These are phyloP conservation scores for Canis aureus DNA, from an alignment of 2,113 vertebrate genomes.

Conservation along the genomic window DNA sequence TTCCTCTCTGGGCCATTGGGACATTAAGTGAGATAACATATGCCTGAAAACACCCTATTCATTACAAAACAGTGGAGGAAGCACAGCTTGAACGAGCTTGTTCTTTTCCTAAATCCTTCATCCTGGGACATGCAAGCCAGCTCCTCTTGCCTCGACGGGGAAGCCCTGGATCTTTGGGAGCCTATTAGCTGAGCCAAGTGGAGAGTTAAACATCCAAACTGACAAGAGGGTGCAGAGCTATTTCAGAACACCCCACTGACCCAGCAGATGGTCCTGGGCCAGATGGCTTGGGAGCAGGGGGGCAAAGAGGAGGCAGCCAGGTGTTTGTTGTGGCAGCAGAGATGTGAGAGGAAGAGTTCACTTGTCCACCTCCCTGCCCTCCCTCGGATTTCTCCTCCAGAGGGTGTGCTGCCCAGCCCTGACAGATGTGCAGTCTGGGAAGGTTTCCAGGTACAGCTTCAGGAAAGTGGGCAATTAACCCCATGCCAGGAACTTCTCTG, in stretches of 20 bases:
- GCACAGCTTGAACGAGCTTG: neutral
- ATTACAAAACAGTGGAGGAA: neutral
- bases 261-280: conserved; percentile 67
- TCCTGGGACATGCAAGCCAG: neutral
- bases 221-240: neutral
- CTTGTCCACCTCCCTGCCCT: neutral
- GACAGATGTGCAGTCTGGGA: conserved; percentile 79
- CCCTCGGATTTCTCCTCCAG: neutral
- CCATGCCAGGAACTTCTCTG: neutral
- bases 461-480: conserved; percentile 65
- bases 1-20: neutral
- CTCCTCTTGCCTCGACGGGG: neutral
- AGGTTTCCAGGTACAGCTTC: conserved; percentile 35
- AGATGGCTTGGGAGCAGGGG: conserved; percentile 45
- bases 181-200: neutral
- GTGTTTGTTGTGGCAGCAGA: neutral
- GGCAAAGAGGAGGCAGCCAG: neutral
- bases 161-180: conserved; percentile 35
- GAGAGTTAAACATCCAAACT: conserved; percentile 37
- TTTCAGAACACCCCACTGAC: neutral
- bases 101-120: neutral
- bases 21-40: neutral
- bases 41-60: neutral
- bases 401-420: neutral
- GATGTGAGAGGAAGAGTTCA: conserved; percentile 2